Conservation (phyloP, 2,797 vertebrate genomes). For the Tauraco hartlaubi region DNA sequence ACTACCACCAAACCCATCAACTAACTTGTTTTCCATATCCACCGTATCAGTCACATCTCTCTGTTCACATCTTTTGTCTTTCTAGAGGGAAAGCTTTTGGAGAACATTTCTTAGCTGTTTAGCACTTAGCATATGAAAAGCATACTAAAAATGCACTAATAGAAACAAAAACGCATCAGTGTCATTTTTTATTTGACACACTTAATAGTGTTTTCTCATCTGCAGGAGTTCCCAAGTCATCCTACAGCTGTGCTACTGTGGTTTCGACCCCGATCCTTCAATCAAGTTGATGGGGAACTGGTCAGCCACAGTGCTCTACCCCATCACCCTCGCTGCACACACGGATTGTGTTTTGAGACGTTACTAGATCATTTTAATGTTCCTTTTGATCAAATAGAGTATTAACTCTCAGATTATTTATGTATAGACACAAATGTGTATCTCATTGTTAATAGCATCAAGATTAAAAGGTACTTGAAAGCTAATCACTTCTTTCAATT, state of each 20-base stretch:
- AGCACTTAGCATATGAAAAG: background rate
- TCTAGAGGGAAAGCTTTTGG: background rate
- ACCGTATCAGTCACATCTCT: background rate
- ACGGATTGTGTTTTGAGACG: constrained; percentile 16
- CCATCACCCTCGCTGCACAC: background rate
- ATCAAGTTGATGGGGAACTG: background rate
- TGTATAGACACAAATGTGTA: constrained; percentile 9
- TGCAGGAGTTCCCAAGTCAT: constrained; percentile 39
- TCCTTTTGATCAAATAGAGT: constrained; percentile 65
- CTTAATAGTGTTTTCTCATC: constrained; percentile 25
- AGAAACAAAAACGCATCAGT: background rate
- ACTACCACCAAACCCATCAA: background rate
- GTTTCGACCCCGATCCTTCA: constrained; percentile 1
- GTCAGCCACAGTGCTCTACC: background rate
- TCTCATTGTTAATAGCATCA: background rate
- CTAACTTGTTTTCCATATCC: background rate
- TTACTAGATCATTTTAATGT: constrained; percentile 59
- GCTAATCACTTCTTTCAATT: constrained; percentile 17
- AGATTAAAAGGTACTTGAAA: constrained; percentile 22
- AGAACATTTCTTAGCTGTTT: background rate
- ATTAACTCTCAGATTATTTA: constrained; percentile 49
- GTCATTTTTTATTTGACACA: background rate
- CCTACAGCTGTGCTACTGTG: background rate
- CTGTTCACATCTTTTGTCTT: background rate
- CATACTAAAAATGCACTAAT: background rate